Conservation (phyloP, 2,113 vertebrate species). For the Chaenocephalus aceratus region DNA sequence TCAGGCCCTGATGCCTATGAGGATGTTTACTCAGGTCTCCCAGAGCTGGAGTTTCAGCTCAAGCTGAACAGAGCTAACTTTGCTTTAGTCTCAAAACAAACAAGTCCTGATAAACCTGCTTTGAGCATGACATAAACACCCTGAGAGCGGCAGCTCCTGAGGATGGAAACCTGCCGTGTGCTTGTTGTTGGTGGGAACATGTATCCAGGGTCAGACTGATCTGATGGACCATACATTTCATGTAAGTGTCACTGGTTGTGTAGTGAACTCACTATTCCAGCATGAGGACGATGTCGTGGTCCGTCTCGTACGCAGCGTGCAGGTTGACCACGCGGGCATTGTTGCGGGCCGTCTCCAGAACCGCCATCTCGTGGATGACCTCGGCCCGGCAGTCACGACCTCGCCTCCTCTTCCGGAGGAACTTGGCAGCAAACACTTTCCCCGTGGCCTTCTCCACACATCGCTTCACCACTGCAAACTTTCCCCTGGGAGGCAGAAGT, state of each 20-base stretch:
- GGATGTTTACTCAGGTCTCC: not conserved
- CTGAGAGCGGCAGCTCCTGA: not conserved
- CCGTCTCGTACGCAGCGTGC: constrained; percentile 92
- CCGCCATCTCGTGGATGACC: constrained; percentile 94
- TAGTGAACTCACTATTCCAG: constrained; percentile 93
- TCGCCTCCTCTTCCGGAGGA: constrained; percentile 92
- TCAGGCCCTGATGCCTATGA: not conserved
- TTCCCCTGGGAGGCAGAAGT: constrained; percentile 83
- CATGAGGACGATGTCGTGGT: constrained; percentile 91
- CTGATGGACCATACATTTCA: not conserved
- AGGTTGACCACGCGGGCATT: constrained; percentile 91
- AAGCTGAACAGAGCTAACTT: not conserved
- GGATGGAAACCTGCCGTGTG: not conserved
- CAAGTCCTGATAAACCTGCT: constrained; percentile 45
- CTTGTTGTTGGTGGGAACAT: constrained; percentile 11
- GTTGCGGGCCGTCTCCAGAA: constrained; percentile 89
- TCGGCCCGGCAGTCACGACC: constrained; percentile 94
- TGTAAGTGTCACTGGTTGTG: not conserved
- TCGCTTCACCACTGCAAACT: constrained; percentile 94
- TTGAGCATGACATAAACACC: constrained; percentile 1
- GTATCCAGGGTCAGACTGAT: not conserved
- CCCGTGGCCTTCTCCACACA: constrained; percentile 92
- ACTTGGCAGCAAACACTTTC: constrained; percentile 95
- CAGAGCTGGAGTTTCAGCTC: constrained; percentile 1
- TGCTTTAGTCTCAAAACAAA: not conserved